Evolutionary conservation across 2,888 invertebrate genomes (phyloP).

Genomic region (Drosophila sordidapex): DNA sequence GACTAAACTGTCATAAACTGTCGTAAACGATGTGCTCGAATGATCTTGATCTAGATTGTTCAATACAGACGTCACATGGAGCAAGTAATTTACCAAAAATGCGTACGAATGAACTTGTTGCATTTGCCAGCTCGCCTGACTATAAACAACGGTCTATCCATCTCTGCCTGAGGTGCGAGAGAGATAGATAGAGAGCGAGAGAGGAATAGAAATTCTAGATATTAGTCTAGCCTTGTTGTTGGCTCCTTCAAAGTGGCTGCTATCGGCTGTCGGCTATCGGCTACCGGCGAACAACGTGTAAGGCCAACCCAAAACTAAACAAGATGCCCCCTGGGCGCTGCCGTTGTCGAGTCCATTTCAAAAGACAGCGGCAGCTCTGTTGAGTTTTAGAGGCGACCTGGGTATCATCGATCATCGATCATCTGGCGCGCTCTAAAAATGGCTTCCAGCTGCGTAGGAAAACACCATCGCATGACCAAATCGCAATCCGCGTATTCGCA

Average conservation of each 20-base stretch:
- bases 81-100: slow-evolving; percentile 78
- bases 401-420: slow-evolving; percentile 80
- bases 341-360: slow-evolving; percentile 75
- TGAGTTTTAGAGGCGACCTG: slow-evolving; percentile 59
- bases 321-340: slow-evolving; percentile 74
- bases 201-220: neutral
- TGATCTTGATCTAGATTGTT: slow-evolving; percentile 77
- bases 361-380: slow-evolving; percentile 57
- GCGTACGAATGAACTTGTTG: slow-evolving; percentile 74
- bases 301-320: slow-evolving; percentile 70
- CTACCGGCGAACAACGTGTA: slow-evolving; percentile 58
- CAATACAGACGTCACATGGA: slow-evolving; percentile 77
- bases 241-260: slow-evolving; percentile 8
- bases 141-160: slow-evolving; percentile 43
- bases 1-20: slow-evolving; percentile 74
- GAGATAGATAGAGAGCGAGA: slow-evolving; percentile 12
- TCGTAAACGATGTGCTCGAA: slow-evolving; percentile 59
- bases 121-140: slow-evolving; percentile 37
- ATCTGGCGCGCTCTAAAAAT: slow-evolving; percentile 77
- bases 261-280: slow-evolving; percentile 5
- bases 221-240: neutral
- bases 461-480: slow-evolving; percentile 82
- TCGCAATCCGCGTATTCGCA: slow-evolving; percentile 63
- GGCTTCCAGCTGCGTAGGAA: slow-evolving; percentile 80
- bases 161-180: slow-evolving; percentile 8